Evolutionary conservation across 2,888 invertebrate genomes (phyloP).

Genomic region (Acleris sparsana): DNA sequence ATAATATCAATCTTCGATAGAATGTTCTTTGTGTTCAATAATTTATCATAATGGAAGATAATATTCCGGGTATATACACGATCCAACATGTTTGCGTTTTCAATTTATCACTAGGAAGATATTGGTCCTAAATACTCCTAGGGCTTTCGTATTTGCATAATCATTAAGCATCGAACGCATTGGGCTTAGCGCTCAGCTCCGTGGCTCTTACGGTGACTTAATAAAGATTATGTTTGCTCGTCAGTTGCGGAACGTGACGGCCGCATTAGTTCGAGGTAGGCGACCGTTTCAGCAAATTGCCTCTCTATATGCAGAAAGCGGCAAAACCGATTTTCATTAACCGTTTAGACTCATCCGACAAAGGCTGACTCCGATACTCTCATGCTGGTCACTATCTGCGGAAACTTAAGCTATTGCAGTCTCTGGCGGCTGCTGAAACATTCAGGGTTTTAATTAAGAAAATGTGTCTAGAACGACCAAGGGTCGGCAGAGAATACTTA

Average conservation of each 20-base stretch:
- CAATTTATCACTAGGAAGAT: slow-evolving; percentile 56
- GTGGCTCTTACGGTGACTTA: slow-evolving; percentile 39
- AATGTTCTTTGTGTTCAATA: slow-evolving; percentile 28
- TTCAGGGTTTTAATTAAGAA: slow-evolving; percentile 66
- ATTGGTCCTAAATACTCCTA: slow-evolving; percentile 58
- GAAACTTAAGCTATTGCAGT: slow-evolving; percentile 39
- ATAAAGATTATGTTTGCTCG: slow-evolving; percentile 51
- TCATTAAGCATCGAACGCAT: slow-evolving; percentile 59
- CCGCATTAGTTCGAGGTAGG: slow-evolving; percentile 66
- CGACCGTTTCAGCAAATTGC: slow-evolving; percentile 71
- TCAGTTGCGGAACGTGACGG: slow-evolving; percentile 47
- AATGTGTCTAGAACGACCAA: slow-evolving; percentile 56
- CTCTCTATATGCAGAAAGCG: slow-evolving; percentile 77
- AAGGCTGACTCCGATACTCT: slow-evolving; percentile 52
- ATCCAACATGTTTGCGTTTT: slow-evolving; percentile 46
- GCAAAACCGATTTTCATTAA: slow-evolving; percentile 75
- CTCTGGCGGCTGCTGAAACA: slow-evolving; percentile 56
- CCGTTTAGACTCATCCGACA: slow-evolving; percentile 57
- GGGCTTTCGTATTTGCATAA: slow-evolving; percentile 63
- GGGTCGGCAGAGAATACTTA: slow-evolving; percentile 56
- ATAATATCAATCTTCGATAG: slow-evolving; percentile 29
- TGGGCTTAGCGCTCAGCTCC: slow-evolving; percentile 41
- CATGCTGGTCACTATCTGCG: slow-evolving; percentile 35
- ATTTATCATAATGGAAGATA: slow-evolving; percentile 41
- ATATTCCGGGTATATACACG: slow-evolving; percentile 42